Base-by-base conservation (phyloP, 2,797 vertebrate species). In the Phaenicophaeus curvirostris region DNA sequence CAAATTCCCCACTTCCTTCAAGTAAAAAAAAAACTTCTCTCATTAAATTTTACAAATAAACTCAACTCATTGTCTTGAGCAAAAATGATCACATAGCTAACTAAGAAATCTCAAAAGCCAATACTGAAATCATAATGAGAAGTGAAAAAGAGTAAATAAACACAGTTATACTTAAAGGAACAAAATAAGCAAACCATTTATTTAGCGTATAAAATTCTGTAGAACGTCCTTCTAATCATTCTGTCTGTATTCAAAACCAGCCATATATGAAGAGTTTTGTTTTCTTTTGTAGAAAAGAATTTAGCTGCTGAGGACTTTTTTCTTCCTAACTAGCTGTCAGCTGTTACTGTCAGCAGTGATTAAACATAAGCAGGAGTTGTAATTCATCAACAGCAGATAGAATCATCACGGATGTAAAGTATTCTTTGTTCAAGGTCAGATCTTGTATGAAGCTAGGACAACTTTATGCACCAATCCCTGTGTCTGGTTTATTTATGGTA, bases 291-390 rank as follows among this genome's bases (percentile, higher is more conserved):
- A 94, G 75, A 91, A 90, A 85, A 93, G 37, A 68, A 90, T 94
- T 94, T 83, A 90, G 61, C 71, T 93, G 88, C 58, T 90, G 91
- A 86, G 83, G 74, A 63, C 93, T 92, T 95, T 87, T 84, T 95
- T 95, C 93, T 92, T 75, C 75, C 73, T 87, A 90, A 96, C 94
- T 98, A 94, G 81, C 94, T 97, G 96, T 98, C 96, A 97, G 87
- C 90, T 96, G 84, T 96, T 96, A 87, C 95, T 97, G 96, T 97
- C 95, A 97, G 96, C 88, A 93, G 95, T 97, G 95, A 97, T 98
- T 97, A 98, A 97, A 97, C 95, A 95, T 96, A 97, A 97, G 94
- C 89, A 94, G 85, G 85, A 88, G 59, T 94, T 97, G 96, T 92
- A 96, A 96, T 97, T 97, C 95, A 97, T 98, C 96, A 97, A 95